phyloP scores from a whole-genome alignment of 2,888 invertebrate genomes.

The Apamea epomidion region DNA sequence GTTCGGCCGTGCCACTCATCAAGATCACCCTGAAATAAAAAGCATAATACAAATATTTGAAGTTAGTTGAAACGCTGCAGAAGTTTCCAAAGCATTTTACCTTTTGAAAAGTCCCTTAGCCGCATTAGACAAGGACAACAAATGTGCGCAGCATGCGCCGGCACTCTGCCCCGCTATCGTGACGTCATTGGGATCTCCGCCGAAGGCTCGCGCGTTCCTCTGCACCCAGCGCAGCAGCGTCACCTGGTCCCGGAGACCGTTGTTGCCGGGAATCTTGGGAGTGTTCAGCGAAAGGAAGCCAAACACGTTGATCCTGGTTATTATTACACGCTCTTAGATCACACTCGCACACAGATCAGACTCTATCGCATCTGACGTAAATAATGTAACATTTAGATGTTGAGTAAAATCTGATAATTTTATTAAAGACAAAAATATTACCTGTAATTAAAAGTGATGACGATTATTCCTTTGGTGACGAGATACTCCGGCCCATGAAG shows the following conservation, averaged over 20 bases:
- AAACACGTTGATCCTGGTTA: conserved; percentile 67
- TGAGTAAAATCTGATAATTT: background rate
- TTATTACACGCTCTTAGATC: background rate
- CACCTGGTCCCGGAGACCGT: conserved; percentile 71
- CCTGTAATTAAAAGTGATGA: conserved; percentile 77
- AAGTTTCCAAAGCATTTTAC: conserved; percentile 43
- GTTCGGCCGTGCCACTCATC: conserved; percentile 66
- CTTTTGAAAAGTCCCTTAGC: conserved; percentile 69
- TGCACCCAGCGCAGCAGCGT: conserved; percentile 72
- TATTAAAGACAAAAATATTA: conserved; percentile 31
- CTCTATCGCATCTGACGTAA: background rate
- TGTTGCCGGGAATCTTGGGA: conserved; percentile 73
- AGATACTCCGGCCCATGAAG: conserved; percentile 75
- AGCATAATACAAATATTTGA: background rate
- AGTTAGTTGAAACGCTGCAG: background rate
- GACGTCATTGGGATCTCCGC: conserved; percentile 69
- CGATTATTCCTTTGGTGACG: conserved; percentile 69
- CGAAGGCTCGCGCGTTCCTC: conserved; percentile 68
- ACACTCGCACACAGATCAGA: background rate
- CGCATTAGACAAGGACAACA: conserved; percentile 67
- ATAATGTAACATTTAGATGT: background rate
- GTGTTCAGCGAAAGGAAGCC: conserved; percentile 76
- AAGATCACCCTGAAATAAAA: conserved; percentile 62
- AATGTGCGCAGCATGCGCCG: conserved; percentile 64
- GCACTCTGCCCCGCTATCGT: conserved; percentile 71